Evolutionary conservation across 2,888 invertebrate genomes (phyloP), one percentile per base, ranked within the genome.

Genomic region (Clitarchus hookeri): DNA sequence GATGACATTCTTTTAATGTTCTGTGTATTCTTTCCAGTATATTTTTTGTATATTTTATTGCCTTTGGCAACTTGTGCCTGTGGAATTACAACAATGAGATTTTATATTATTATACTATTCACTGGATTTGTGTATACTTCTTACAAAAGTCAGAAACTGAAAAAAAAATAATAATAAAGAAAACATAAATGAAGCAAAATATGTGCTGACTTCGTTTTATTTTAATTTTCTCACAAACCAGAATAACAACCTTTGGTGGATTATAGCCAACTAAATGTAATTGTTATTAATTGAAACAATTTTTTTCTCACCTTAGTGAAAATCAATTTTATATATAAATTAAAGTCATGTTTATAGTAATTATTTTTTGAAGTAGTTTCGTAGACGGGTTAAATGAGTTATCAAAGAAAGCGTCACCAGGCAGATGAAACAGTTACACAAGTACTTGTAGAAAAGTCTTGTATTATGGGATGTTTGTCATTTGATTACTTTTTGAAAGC

Each of bases 61-160:
- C 89, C 87, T 87, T 89, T 88, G 91, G 91, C 91, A 91, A 91
- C 91, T 91, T 91, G 91, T 91, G 91, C 91, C 91, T 91, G 91
- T 91, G 91, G 91, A 91, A 85, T 84, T 86, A 87, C 85, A 85
- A 44, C 65, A 84, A 83, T 85, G 86, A 87, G 84, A 86, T 86
- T 88, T 87, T 88, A 79, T 82, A 82, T 82, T 82, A 36, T 36
- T 82, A 23, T 82, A 82, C 19, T 82, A 36, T 82, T 87, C 87
- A 90, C 90, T 88, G 89, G 90, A 86, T 87, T 83, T 87, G 87
- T 88, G 86, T 88, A 86, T 85, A 86, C 83, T 87, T 87, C 87
- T 79, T 88, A 80, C 84, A 84, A 86, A 88, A 84, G 80, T 87
- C 85, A n/a, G 65, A 65, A 65, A 65, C 65, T 8, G 82, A 36